A percentile compares a stretch with the other conserved stretches of the same genome.
Conservation (phyloP, 2,113 vertebrate species). For the Sebastes schlegelii region DNA sequence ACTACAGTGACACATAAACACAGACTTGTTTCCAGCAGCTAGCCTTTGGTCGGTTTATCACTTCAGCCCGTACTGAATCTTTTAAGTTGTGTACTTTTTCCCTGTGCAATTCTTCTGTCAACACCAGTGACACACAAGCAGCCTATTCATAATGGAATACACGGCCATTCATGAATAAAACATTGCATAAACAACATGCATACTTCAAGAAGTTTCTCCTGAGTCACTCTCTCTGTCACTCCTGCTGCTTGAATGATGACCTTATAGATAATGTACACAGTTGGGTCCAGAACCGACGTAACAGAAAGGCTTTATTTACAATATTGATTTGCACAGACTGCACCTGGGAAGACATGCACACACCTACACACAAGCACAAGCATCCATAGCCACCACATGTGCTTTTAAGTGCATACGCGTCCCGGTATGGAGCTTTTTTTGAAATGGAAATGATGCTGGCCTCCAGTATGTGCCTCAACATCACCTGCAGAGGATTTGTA, state of each 20-base stretch:
- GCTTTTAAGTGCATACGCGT: slow-evolving; percentile 9
- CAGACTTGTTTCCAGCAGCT: not conserved
- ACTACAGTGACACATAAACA: slow-evolving; percentile 22
- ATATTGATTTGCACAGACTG: slow-evolving; percentile 47
- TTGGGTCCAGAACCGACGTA: not conserved
- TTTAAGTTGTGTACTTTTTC: slow-evolving; percentile 21
- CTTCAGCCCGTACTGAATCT: slow-evolving; percentile 5
- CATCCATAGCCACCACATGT: not conserved
- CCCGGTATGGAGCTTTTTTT: slow-evolving; percentile 66
- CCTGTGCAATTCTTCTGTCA: slow-evolving; percentile 45
- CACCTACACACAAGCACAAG: not conserved
- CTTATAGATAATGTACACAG: slow-evolving; percentile 41
- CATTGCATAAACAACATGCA: slow-evolving; percentile 66
- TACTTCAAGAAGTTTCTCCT: slow-evolving; percentile 72
- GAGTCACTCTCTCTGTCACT: slow-evolving; percentile 56
- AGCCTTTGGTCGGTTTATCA: slow-evolving; percentile 7
- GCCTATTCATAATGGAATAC: slow-evolving; percentile 54
- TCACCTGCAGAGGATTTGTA: slow-evolving; percentile 64
- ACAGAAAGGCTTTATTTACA: slow-evolving; percentile 57
- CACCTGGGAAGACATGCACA: not conserved
- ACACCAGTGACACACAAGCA: slow-evolving; percentile 56
- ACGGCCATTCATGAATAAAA: slow-evolving; percentile 70
- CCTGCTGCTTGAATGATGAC: slow-evolving; percentile 56
- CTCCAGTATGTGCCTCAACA: slow-evolving; percentile 35
- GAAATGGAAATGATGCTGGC: slow-evolving; percentile 75